Percentiles rank a stretch among this genome's conserved stretches.
phyloP scores from a whole-genome alignment of 2,888 invertebrate species.

The Andrena minutula region DNA sequence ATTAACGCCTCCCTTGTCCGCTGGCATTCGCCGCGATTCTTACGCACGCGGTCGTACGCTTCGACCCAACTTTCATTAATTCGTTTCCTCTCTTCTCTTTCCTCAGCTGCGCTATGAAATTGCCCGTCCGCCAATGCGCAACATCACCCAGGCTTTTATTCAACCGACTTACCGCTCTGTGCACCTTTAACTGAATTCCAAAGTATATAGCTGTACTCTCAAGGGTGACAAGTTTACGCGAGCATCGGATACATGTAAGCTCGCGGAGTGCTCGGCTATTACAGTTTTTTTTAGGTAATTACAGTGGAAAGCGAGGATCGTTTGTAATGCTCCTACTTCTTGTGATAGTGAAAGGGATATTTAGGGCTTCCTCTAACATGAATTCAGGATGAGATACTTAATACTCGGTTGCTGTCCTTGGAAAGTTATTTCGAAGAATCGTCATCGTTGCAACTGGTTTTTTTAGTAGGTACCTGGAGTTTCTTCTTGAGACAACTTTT shows the following conservation, averaged over 20 bases:
- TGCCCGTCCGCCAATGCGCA: slow-evolving; percentile 4
- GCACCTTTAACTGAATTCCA: slow-evolving; percentile 35
- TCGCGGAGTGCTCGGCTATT: not conserved
- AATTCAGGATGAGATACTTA: slow-evolving; percentile 17
- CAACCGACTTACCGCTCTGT: slow-evolving; percentile 34
- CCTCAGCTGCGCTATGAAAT: slow-evolving; percentile 31
- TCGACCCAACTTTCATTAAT: slow-evolving; percentile 69
- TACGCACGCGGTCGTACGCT: slow-evolving; percentile 39
- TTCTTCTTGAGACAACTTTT: too few relatives aligned
- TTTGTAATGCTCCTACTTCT: not conserved
- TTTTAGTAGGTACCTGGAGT: too few relatives aligned
- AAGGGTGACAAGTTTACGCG: slow-evolving; percentile 45
- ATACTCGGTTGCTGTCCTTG: too few relatives aligned
- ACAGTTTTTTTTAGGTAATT: slow-evolving; percentile 22
- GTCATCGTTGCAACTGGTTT: too few relatives aligned
- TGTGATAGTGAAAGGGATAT: not conserved
- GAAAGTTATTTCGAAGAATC: too few relatives aligned
- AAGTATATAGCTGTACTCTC: slow-evolving; percentile 33
- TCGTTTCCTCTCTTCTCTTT: slow-evolving; percentile 28
- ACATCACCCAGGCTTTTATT: slow-evolving; percentile 13
- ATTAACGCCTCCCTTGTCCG: slow-evolving; percentile 68
- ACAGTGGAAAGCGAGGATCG: slow-evolving; percentile 23
- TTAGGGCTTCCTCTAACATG: not conserved
- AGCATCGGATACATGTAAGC: slow-evolving; percentile 17
- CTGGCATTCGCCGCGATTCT: slow-evolving; percentile 58